Evolutionary conservation across 2,113 vertebrate species (phyloP).

Genomic region (Butorides virescens): DNA sequence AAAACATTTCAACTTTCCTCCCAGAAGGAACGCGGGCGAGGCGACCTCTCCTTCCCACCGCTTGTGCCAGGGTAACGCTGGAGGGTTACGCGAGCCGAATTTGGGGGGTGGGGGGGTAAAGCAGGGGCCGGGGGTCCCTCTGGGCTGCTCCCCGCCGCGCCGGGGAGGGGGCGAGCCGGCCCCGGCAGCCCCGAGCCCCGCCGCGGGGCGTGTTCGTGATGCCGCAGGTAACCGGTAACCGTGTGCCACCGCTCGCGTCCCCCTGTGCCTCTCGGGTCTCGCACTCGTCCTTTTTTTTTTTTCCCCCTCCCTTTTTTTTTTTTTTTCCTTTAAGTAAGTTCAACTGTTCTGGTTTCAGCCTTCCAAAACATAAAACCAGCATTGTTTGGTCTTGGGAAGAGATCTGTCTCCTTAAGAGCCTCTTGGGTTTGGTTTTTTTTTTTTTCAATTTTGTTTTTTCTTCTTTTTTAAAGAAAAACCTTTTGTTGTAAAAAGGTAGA

Average conservation of each 20-base stretch:
- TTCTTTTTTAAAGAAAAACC: slow-evolving; percentile 63
- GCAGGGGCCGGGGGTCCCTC: background rate
- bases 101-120: background rate
- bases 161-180: background rate
- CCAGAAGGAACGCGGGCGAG: background rate
- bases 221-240: slow-evolving; percentile 27
- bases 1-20: slow-evolving; percentile 73
- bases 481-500: slow-evolving; percentile 96
- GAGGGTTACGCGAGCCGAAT: background rate
- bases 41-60: background rate
- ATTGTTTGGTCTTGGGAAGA: slow-evolving; percentile 78
- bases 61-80: background rate
- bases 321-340: background rate
- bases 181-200: background rate
- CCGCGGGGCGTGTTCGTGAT: background rate
- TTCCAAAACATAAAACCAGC: slow-evolving; percentile 77
- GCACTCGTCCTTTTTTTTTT: no score
- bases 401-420: slow-evolving; percentile 64
- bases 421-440: background rate
- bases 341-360: slow-evolving; percentile 47
- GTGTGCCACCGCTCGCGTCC: background rate
- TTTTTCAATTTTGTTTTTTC: background rate
- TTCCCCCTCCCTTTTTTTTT: background rate
- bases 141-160: background rate
- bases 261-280: background rate